These are phyloP conservation scores for Epinotia demarniana DNA, from an alignment of 2,888 invertebrate genomes.

Conservation along the genomic window DNA sequence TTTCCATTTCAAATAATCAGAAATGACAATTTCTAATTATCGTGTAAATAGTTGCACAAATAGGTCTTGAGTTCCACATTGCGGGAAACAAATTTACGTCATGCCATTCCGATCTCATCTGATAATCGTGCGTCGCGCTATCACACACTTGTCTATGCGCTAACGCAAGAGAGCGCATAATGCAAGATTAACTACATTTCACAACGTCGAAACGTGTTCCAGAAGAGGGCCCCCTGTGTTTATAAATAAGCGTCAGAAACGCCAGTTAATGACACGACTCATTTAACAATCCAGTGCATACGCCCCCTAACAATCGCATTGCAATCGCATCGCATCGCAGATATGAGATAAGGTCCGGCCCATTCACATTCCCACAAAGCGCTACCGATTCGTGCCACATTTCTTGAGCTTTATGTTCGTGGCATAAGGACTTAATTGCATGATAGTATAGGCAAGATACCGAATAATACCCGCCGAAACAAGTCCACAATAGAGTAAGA, in stretches of 20 bases:
- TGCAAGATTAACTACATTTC: neutral
- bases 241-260: conserved; percentile 11
- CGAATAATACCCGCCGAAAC: conserved; percentile 57
- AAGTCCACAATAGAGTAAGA: conserved; percentile 64
- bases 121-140: neutral
- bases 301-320: conserved; percentile 6
- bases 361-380: conserved; percentile 13
- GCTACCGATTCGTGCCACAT: neutral
- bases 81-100: too few relatives aligned
- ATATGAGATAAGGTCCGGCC: conserved; percentile 28
- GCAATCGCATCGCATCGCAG: conserved; percentile 29
- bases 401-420: neutral
- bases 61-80: too few relatives aligned
- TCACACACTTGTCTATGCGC: neutral
- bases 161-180: neutral
- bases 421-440: neutral
- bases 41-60: too few relatives aligned
- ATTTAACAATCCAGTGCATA: conserved; percentile 30
- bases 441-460: conserved; percentile 12
- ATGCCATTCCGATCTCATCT: too few relatives aligned
- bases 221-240: neutral
- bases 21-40: too few relatives aligned
- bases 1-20: too few relatives aligned
- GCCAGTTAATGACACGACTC: conserved; percentile 36
- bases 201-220: neutral